phyloP scores from a whole-genome alignment of 2,888 invertebrate genomes.

The Empis stercorea region DNA sequence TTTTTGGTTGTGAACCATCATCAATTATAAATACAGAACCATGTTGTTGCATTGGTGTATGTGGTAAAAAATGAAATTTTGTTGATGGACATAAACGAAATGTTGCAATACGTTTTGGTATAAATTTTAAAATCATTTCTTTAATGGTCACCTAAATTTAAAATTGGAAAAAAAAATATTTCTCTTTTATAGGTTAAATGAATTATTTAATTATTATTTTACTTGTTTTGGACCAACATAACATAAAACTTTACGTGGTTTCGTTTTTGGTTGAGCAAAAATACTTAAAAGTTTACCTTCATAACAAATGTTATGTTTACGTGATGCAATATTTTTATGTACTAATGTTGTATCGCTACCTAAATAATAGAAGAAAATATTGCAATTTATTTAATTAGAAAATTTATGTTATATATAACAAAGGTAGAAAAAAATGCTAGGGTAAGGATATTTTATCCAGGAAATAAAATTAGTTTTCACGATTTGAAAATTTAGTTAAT shows the following conservation, averaged over 20 bases:
- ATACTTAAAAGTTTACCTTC: constrained; percentile 63
- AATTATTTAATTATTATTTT: constrained; percentile 15
- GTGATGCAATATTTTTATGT: constrained; percentile 72
- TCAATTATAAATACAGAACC: constrained; percentile 67
- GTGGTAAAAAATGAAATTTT: constrained; percentile 58
- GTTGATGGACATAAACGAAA: constrained; percentile 90
- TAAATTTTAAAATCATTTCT: constrained; percentile 85
- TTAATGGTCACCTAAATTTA: constrained; percentile 69
- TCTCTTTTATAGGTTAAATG: constrained; percentile 10
- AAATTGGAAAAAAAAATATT: not conserved
- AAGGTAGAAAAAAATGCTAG: not conserved
- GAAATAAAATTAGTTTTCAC: too few relatives aligned
- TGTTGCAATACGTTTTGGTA: constrained; percentile 81
- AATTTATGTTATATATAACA: not conserved
- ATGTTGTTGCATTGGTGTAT: constrained; percentile 34
- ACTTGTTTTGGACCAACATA: constrained; percentile 81
- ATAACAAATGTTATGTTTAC: constrained; percentile 76
- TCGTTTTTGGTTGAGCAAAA: constrained; percentile 39
- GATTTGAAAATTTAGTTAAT: too few relatives aligned
- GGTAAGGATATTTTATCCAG: too few relatives aligned
- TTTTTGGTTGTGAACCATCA: constrained; percentile 80
- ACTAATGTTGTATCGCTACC: constrained; percentile 71
- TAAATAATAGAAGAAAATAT: constrained; percentile 25
- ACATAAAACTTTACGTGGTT: constrained; percentile 77
- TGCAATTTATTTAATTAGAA: not conserved